Base-by-base conservation (phyloP, 2,888 invertebrate species). In the Drosophila maculinotata region DNA sequence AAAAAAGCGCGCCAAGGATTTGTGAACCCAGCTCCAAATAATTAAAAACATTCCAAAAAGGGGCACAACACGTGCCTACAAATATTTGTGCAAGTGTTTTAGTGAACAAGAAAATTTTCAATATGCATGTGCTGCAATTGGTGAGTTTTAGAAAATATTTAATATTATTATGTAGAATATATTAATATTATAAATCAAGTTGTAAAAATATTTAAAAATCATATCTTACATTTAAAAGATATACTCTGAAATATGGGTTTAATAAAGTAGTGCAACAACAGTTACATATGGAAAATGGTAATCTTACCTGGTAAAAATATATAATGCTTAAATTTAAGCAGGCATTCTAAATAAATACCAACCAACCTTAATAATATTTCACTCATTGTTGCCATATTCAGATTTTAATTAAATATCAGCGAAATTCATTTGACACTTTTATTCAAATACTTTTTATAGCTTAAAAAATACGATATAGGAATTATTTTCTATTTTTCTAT, bases 71-170 rank as follows among this genome's bases (percentile, higher is more conserved):
- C 73, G 69, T 69, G 78, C 42, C 60, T 35, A 6, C 4, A 33
- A 39, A 7, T 30, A 48, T 12, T 44, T 23, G 70, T 59, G 71
- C 6, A 20, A 58, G 76, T 75, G 71, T 26, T 28, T 31, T 28
- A 38, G 48, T 72, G 72, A 53, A 38, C 31, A 47, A 7, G 10
- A n/a, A 3, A 6, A 36, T 36, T 30, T n/a, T n/a, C n/a, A 54
- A 60, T 44, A 76, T 76, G 78, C 59, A 49, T 28, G 28, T 48
- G 26, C 28, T 71, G 15, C 71, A 71, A 65, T 58, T 76, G 76
- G 76, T 78, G 65, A 76, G 79, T 76, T 39, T 0, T 20, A 0
- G 5, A 56, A 31, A 12, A 15, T 8, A 15, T n/a, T n/a, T n/a
- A n/a, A 17, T 12, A 8, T 20, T 3, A 6, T 1, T 17, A 0